Evolutionary conservation across 1,140 invertebrate genomes (phyloP).

Genomic region (Coenobita brevimanus): DNA sequence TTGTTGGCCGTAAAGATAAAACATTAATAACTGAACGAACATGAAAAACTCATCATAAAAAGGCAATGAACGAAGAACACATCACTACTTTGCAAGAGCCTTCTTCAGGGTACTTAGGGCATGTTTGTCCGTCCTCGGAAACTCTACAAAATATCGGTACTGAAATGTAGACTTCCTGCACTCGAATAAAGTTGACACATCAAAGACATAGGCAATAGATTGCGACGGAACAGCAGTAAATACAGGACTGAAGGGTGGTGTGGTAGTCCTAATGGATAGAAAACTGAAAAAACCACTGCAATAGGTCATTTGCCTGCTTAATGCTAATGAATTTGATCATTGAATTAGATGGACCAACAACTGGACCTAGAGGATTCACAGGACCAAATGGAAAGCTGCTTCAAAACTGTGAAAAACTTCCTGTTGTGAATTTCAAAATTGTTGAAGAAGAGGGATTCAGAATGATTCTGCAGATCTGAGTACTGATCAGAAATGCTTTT

Average conservation of each 20-base stretch:
- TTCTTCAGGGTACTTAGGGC: too few species aligned
- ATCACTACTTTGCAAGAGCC: too few species aligned
- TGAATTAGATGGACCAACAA: too few species aligned
- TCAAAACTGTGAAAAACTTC: neutral
- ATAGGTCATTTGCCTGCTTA: too few species aligned
- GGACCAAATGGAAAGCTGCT: constrained; percentile 17
- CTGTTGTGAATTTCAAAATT: constrained; percentile 17
- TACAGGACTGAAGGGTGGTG: neutral
- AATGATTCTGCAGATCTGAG: too few species aligned
- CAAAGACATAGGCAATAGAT: constrained; percentile 3
- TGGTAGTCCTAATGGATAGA: neutral
- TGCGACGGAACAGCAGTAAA: constrained; percentile 21
- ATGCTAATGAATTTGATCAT: too few species aligned
- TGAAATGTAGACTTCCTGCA: constrained; percentile 6
- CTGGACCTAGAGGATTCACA: too few species aligned
- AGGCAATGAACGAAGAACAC: neutral
- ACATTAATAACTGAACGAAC: too few species aligned
- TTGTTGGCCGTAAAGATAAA: constrained; percentile 17
- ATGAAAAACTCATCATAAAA: neutral
- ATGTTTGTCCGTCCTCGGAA: too few species aligned
- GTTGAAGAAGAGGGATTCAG: constrained; percentile 15
- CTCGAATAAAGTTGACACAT: too few species aligned
- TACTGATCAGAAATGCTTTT: too few species aligned
- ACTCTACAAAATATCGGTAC: neutral
- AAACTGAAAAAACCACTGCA: neutral